Base-by-base conservation (phyloP, 2,888 invertebrate species). In the Ormyrus thymus region DNA sequence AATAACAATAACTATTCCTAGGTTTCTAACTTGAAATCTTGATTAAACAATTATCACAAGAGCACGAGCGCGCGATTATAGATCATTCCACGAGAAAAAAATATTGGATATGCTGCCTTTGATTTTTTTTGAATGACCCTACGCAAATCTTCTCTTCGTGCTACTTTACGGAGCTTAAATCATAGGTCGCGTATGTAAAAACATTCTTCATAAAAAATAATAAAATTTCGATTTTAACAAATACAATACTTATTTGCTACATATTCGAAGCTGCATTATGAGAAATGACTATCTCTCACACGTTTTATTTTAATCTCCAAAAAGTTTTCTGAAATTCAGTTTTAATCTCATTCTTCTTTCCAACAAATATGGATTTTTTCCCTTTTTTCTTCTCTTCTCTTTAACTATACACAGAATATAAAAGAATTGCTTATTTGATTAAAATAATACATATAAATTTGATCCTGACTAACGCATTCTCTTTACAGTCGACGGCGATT, bases 41-140 rank as follows among this genome's bases (percentile, higher is more conserved):
- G 79, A 83, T 83, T 82, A 82, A 83, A 84, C 84, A 82, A 81
- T 83, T 86, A 86, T 86, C 85, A 86, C 86, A 86, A 84, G 83
- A 85, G 83, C 83, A 85, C 86, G 86, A 85, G 85, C 84, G 75
- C 66, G 56, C 65, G 73, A 66, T 70, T 66, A 71, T 59, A 15
- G n/a, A 75, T 80, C 66, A 78, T 69, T 78, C 56, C 11, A 7
- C 51, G 53, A 62, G 29, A 29, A 29, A 61, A 74, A 73, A 78
- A 53, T 45, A 71, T 71, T 70, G 62, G 45, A 48, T 70, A 43
- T 70, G 55, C 66, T 78, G 75, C 75, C 65, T 70, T 75, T 75
- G 69, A 74, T 80, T 73, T 43, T 43, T 29, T 59, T 9, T n/a
- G 43, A 72, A 58, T 69, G 53, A 80, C 65, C 53, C 15, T 51